A percentile compares a stretch with the other conserved stretches of the same genome.
Evolutionary conservation across 2,113 vertebrate species (phyloP).

Genomic region (Paramormyrops kingsleyae): DNA sequence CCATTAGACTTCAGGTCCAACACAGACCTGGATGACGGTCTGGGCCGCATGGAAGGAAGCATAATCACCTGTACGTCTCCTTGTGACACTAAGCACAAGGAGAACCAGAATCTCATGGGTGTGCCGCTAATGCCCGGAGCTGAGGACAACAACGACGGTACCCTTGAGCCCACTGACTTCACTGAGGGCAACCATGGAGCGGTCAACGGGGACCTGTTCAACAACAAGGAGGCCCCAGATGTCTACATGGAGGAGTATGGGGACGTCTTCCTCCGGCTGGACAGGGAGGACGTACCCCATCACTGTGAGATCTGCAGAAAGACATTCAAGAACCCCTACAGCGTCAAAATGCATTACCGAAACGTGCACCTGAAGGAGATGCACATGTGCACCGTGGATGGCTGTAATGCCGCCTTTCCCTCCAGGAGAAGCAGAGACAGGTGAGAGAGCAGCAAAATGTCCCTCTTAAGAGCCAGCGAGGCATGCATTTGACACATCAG

Average conservation of each 20-base stretch:
- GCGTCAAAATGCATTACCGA: slow-evolving; percentile 88
- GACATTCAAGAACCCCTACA: slow-evolving; percentile 87
- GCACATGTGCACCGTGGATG: slow-evolving; percentile 83
- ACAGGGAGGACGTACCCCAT: slow-evolving; percentile 66
- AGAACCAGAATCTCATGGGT: slow-evolving; percentile 48
- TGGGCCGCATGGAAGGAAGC: slow-evolving; percentile 36
- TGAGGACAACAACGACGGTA: slow-evolving; percentile 31
- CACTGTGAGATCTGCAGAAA: slow-evolving; percentile 89
- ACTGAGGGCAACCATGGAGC: slow-evolving; percentile 62
- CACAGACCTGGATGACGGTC: slow-evolving; percentile 40
- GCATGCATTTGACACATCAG: neutral
- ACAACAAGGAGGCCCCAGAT: slow-evolving; percentile 51
- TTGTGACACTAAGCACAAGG: slow-evolving; percentile 41
- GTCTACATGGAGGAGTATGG: slow-evolving; percentile 53
- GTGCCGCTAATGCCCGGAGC: slow-evolving; percentile 43
- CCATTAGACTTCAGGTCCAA: slow-evolving; percentile 45
- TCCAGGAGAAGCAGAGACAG: slow-evolving; percentile 93
- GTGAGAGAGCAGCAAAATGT: slow-evolving; percentile 63
- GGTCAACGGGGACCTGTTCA: slow-evolving; percentile 56
- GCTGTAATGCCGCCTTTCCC: slow-evolving; percentile 83
- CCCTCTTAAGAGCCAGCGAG: slow-evolving; percentile 8
- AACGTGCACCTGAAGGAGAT: slow-evolving; percentile 85
- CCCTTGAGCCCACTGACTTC: slow-evolving; percentile 41
- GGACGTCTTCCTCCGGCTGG: slow-evolving; percentile 51
- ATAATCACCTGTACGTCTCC: slow-evolving; percentile 38